Evolutionary conservation across 2,113 vertebrate species (phyloP).

Genomic region (Raja brachyura): DNA sequence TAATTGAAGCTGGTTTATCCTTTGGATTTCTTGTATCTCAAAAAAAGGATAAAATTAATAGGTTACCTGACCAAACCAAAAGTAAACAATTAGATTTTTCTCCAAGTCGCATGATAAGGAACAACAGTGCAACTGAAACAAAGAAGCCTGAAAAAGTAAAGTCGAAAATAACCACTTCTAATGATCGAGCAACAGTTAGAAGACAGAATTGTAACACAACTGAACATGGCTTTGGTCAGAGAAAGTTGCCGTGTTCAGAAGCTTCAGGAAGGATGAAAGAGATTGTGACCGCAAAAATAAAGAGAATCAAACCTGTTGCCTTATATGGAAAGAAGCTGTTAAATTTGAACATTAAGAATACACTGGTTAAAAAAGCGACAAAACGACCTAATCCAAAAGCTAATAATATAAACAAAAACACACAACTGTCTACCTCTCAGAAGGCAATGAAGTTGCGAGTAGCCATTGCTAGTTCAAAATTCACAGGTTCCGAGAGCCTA

Average conservation of each 20-base stretch:
- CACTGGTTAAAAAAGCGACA: constrained; percentile 20
- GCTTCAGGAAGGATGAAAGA: background rate
- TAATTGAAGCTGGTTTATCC: constrained; percentile 65
- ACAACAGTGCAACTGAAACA: background rate
- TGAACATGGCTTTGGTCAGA: background rate
- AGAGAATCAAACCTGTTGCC: constrained; percentile 7
- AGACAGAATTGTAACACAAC: background rate
- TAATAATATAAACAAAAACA: background rate
- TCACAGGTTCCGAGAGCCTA: constrained; percentile 41
- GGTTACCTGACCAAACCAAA: background rate
- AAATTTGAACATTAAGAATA: background rate
- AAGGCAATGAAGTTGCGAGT: constrained; percentile 46
- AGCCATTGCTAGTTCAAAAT: constrained; percentile 44
- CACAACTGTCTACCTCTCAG: constrained; percentile 34
- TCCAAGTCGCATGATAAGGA: background rate
- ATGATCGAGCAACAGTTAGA: background rate
- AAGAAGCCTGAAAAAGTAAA: background rate
- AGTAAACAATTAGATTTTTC: background rate
- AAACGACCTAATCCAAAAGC: background rate
- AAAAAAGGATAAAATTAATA: background rate
- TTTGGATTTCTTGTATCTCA: constrained; percentile 53
- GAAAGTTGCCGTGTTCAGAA: background rate
- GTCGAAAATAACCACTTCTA: background rate
- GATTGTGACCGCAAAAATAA: background rate
- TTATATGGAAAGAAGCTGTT: constrained; percentile 8